These are phyloP conservation scores for Glossosoma conforme DNA, from an alignment of 1,140 invertebrate species.

Conservation along the genomic window DNA sequence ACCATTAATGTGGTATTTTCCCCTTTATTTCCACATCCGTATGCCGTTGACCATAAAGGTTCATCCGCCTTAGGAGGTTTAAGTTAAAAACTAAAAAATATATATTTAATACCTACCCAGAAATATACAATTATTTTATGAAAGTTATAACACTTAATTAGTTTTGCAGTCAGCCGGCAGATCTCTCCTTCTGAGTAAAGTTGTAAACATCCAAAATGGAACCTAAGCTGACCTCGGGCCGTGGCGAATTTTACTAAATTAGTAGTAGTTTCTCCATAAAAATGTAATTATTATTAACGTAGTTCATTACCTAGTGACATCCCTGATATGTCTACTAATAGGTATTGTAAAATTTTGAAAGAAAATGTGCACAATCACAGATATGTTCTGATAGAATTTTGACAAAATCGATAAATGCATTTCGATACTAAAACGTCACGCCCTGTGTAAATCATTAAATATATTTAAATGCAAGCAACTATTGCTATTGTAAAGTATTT, in stretches of 20 bases:
- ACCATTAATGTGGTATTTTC: too few relatives aligned
- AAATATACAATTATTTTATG: neutral
- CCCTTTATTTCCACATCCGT: too few relatives aligned
- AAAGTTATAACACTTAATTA: neutral
- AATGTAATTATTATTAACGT: slow-evolving; percentile 17
- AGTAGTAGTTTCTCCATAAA: slow-evolving; percentile 7
- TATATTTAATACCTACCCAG: too few relatives aligned
- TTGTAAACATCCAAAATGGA: slow-evolving; percentile 27
- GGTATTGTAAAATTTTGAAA: slow-evolving; percentile 6
- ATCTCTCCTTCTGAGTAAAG: neutral
- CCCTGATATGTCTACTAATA: slow-evolving; percentile 19
- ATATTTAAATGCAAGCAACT: neutral
- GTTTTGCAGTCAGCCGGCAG: neutral
- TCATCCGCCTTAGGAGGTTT: too few relatives aligned
- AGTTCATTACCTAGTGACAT: neutral
- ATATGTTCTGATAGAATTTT: slow-evolving; percentile 6
- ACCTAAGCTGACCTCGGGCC: slow-evolving; percentile 10
- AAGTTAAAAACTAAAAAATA: too few relatives aligned
- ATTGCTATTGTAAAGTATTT: slow-evolving; percentile 10
- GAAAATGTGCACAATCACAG: neutral
- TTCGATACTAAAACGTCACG: slow-evolving; percentile 22
- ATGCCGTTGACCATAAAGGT: too few relatives aligned
- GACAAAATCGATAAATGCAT: slow-evolving; percentile 27
- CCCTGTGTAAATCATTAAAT: slow-evolving; percentile 18
- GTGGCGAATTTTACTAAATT: slow-evolving; percentile 12